Conservation (phyloP, 2,888 invertebrate species). For the Brachypterus glaber region DNA sequence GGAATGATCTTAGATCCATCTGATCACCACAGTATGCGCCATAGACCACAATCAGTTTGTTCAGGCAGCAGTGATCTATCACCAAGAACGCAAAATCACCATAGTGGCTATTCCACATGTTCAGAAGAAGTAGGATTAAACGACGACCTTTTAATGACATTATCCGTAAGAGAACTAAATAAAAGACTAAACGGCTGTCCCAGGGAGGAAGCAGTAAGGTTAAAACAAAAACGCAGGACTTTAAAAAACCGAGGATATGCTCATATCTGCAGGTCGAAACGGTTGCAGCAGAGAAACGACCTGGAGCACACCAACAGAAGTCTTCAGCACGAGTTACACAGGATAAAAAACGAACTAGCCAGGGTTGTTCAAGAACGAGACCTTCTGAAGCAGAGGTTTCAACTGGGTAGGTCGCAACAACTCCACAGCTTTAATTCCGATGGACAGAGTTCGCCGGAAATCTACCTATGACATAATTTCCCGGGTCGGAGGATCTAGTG, state of each 20-base stretch:
- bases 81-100: constrained; percentile 43
- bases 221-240: constrained; percentile 91
- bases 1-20: constrained; percentile 33
- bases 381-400: constrained; percentile 65
- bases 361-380: constrained; percentile 73
- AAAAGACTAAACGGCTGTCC: constrained; percentile 87
- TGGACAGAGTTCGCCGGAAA: constrained; percentile 47
- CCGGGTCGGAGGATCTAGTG: constrained; percentile 41
- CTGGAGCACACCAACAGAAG: constrained; percentile 77
- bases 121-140: constrained; percentile 60
- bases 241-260: constrained; percentile 94
- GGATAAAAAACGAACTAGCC: constrained; percentile 62
- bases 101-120: constrained; percentile 45
- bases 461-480: constrained; percentile 54
- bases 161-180: constrained; percentile 89
- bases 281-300: constrained; percentile 70
- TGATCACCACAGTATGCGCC: constrained; percentile 23
- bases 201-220: constrained; percentile 77
- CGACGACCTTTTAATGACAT: constrained; percentile 78
- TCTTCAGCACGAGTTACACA: constrained; percentile 66
- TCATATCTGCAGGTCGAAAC: constrained; percentile 90
- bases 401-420: constrained; percentile 38
- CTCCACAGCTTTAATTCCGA: constrained; percentile 26
- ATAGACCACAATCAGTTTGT: constrained; percentile 60
- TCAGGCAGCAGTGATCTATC: constrained; percentile 53